Evolutionary conservation across 2,888 invertebrate species (phyloP).

Genomic region (Eugnorisma glareosa): DNA sequence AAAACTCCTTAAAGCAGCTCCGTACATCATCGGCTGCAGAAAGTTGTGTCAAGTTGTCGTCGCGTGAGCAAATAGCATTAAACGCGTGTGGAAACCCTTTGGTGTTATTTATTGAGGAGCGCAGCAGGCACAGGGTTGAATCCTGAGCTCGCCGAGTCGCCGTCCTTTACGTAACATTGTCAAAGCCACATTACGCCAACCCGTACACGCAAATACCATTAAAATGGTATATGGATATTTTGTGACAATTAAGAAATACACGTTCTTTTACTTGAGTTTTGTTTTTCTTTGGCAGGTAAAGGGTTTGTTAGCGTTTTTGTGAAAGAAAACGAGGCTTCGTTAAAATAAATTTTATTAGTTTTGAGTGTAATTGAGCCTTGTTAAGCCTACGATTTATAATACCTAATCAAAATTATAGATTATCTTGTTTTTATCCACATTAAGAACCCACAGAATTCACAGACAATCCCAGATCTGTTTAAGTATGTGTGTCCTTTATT

Average conservation of each 20-base stretch:
- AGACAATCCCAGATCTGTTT: background rate
- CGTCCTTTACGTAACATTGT: conserved; percentile 69
- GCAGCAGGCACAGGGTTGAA: conserved; percentile 73
- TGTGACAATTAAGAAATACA: conserved; percentile 63
- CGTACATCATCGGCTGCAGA: conserved; percentile 74
- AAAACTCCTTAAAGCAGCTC: conserved; percentile 36
- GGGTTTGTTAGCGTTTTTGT: conserved; percentile 19
- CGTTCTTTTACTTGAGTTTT: conserved; percentile 31
- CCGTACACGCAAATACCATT: conserved; percentile 67
- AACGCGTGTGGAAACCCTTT: conserved; percentile 83
- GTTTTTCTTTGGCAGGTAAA: conserved; percentile 21
- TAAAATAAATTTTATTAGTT: conserved; percentile 8
- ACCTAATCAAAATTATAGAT: background rate
- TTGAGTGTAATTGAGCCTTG: background rate
- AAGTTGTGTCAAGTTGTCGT: conserved; percentile 78
- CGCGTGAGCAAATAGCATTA: conserved; percentile 86
- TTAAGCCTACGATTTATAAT: background rate
- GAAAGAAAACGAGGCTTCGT: conserved; percentile 1
- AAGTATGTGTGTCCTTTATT: background rate
- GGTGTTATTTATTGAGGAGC: conserved; percentile 86
- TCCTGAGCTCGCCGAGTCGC: conserved; percentile 59
- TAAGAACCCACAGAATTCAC: background rate
- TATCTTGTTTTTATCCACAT: background rate
- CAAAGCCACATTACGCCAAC: conserved; percentile 69
- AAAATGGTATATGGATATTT: conserved; percentile 66